Percentiles rank a stretch among this genome's conserved stretches.
phyloP scores from a whole-genome alignment of 2,113 vertebrate species.

The Shinisaurus crocodilurus region DNA sequence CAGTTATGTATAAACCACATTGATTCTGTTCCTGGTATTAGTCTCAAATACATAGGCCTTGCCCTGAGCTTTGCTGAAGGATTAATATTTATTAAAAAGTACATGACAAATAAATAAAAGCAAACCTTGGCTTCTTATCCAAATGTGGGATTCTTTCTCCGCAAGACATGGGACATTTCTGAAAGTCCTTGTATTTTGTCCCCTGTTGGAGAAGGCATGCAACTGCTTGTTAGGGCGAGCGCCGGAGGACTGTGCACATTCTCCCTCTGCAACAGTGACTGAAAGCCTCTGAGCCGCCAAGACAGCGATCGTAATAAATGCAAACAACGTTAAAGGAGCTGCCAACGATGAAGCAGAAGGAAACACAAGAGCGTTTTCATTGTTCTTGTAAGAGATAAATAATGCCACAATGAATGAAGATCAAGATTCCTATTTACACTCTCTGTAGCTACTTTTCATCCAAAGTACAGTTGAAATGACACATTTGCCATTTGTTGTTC shows the following conservation, averaged over 20 bases:
- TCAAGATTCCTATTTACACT: slow-evolving; percentile 52
- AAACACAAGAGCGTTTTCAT: slow-evolving; percentile 37
- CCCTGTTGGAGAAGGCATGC: background rate
- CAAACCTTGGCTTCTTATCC: background rate
- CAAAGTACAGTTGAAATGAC: slow-evolving; percentile 11
- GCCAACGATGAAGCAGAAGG: slow-evolving; percentile 18
- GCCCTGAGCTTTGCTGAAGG: background rate
- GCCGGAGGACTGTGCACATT: background rate
- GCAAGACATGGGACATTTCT: background rate
- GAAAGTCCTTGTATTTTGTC: background rate
- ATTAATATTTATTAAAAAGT: too few species aligned
- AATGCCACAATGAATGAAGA: slow-evolving; percentile 47
- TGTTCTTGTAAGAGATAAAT: slow-evolving; percentile 44
- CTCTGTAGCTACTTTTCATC: slow-evolving; percentile 6
- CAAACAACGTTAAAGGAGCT: slow-evolving; percentile 37
- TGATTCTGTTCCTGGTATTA: background rate
- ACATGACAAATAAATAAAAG: background rate
- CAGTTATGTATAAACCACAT: too few species aligned
- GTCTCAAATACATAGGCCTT: background rate
- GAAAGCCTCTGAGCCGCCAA: slow-evolving; percentile 25
- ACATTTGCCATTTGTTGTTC: slow-evolving; percentile 22
- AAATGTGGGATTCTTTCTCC: background rate
- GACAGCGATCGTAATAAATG: slow-evolving; percentile 8
- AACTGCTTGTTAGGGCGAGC: background rate
- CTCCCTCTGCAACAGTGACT: background rate